Conservation (phyloP, 1,140 invertebrate species). For the Intoshia linei region DNA sequence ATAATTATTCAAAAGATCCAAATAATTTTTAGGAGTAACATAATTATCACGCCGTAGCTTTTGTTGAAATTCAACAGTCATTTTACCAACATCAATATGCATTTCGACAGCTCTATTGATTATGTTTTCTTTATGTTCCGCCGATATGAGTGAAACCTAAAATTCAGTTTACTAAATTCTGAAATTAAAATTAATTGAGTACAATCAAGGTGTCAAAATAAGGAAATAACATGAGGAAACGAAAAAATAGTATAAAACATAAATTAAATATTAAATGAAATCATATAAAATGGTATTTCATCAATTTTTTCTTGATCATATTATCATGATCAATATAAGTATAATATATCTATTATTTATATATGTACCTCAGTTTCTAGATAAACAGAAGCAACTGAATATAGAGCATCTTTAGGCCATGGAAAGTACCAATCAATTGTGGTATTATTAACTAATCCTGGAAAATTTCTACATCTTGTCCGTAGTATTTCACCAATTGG, state of each 20-base stretch:
- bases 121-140: slow-evolving; percentile 31
- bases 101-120: slow-evolving; percentile 48
- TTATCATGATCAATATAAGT: background rate
- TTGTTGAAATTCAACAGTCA: slow-evolving; percentile 35
- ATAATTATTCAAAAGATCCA: slow-evolving; percentile 47
- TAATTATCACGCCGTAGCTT: slow-evolving; percentile 41
- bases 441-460: slow-evolving; percentile 24
- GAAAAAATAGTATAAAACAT: too few species aligned
- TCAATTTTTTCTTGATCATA: background rate
- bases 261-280: background rate
- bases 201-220: background rate
- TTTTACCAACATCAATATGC: slow-evolving; percentile 35
- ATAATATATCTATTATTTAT: background rate
- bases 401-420: slow-evolving; percentile 26
- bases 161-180: too few species aligned
- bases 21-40: slow-evolving; percentile 54
- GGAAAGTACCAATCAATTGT: slow-evolving; percentile 25
- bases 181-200: background rate
- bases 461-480: slow-evolving; percentile 24
- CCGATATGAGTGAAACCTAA: slow-evolving; percentile 28
- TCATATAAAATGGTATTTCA: background rate
- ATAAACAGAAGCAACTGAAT: slow-evolving; percentile 45
- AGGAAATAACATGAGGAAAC: background rate
- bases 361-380: slow-evolving; percentile 25
- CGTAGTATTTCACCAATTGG: slow-evolving; percentile 22